These are phyloP conservation scores for Menidia beryllina DNA, from an alignment of 2,113 vertebrate genomes.

Conservation along the genomic window DNA sequence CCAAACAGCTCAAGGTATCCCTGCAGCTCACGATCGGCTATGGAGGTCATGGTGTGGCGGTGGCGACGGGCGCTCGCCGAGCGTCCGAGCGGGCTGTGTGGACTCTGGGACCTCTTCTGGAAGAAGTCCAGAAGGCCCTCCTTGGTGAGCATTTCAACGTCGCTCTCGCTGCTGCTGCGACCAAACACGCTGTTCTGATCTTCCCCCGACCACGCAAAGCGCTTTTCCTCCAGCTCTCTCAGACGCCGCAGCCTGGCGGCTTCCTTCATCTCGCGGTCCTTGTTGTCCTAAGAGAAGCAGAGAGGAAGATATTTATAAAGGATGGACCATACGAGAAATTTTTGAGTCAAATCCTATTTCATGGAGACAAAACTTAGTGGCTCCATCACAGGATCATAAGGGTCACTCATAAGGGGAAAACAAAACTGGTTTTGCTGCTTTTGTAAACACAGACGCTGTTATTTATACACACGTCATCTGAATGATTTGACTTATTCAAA, in stretches of 20 bases:
- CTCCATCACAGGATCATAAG: not conserved
- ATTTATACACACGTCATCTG: not conserved
- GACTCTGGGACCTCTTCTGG: constrained; percentile 88
- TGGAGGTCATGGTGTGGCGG: constrained; percentile 84
- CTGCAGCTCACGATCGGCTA: constrained; percentile 87
- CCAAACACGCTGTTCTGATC: constrained; percentile 86
- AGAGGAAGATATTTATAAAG: not conserved
- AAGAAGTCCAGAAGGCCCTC: constrained; percentile 90
- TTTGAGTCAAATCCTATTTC: not conserved
- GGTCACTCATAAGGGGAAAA: not conserved
- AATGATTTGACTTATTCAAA: not conserved
- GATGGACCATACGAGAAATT: not conserved
- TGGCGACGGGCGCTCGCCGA: constrained; percentile 89
- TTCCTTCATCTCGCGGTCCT: constrained; percentile 88
- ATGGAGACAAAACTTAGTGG: not conserved
- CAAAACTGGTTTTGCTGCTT: not conserved
- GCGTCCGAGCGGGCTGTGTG: constrained; percentile 86
- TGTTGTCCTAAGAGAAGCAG: constrained; percentile 87
- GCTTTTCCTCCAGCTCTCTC: constrained; percentile 89
- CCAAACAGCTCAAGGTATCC: constrained; percentile 88
- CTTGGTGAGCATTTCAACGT: constrained; percentile 89
- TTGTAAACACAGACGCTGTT: not conserved
- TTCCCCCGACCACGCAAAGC: constrained; percentile 82
- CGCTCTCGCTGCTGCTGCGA: constrained; percentile 95
- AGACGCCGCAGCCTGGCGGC: constrained; percentile 85